Evolutionary conservation across 2,797 vertebrate genomes (phyloP).

Genomic region (Phrynocephalus vlangalii): DNA sequence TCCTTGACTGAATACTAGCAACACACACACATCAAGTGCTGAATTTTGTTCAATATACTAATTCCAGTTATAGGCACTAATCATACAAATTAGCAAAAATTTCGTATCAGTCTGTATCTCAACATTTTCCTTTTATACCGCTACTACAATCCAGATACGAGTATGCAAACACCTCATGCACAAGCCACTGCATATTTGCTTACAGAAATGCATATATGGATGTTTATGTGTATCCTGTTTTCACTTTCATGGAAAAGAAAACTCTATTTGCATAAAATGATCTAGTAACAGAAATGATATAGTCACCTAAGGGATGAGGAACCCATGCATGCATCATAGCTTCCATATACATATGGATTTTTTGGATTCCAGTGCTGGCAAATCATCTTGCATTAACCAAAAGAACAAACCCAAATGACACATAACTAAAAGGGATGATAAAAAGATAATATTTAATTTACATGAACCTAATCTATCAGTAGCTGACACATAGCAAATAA

Average conservation of each 20-base stretch:
- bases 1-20: constrained; percentile 46
- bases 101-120: constrained; percentile 61
- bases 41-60: constrained; percentile 60
- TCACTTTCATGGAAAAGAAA: neutral
- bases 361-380: neutral
- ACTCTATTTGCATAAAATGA: neutral
- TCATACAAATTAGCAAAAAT: constrained; percentile 66
- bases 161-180: neutral
- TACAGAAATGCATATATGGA: neutral
- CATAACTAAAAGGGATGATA: neutral
- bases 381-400: neutral
- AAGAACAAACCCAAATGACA: neutral
- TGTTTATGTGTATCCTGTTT: neutral
- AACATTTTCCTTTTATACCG: constrained; percentile 35
- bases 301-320: neutral
- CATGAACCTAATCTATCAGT: neutral
- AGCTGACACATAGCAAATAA: neutral
- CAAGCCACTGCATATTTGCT: neutral
- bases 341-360: neutral
- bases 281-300: neutral
- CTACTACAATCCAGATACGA: constrained; percentile 8
- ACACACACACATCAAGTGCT: constrained; percentile 50
- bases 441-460: neutral
- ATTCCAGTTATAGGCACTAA: constrained; percentile 60
- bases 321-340: constrained; percentile 1